A percentile compares a stretch with the other conserved stretches of the same genome.
Evolutionary conservation across 1,140 invertebrate species (phyloP).

Genomic region (Acyrthosiphon pisum): DNA sequence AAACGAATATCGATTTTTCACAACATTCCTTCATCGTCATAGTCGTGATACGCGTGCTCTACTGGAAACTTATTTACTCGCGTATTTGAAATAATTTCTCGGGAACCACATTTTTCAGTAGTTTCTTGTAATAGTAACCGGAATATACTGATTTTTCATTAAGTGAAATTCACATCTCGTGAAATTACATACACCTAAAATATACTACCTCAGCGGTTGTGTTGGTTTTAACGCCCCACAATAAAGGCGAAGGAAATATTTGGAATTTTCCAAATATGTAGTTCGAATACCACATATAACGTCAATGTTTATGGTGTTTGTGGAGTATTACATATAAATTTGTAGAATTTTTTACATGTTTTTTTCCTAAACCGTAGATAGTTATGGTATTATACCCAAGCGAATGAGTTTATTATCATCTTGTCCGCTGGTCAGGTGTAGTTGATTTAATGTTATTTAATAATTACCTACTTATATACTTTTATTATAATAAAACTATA

Average conservation of each 20-base stretch:
- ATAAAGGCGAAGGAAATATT: not conserved
- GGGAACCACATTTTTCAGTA: not conserved
- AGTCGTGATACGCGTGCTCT: not conserved
- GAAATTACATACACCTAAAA: not conserved
- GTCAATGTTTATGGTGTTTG: not conserved
- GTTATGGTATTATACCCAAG: not conserved
- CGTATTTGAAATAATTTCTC: conserved; percentile 33
- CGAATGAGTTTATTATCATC: not conserved
- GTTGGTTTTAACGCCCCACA: not conserved
- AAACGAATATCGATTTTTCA: conserved; percentile 20
- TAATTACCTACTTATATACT: not conserved
- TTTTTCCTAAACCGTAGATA: not conserved
- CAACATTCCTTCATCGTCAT: not conserved
- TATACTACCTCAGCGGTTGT: not conserved
- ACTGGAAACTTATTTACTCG: not conserved
- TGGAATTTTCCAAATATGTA: not conserved
- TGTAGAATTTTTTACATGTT: not conserved
- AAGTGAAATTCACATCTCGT: conserved; percentile 11
- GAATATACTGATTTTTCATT: not conserved
- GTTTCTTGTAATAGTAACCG: not conserved
- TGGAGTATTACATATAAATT: not conserved
- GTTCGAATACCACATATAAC: not conserved
- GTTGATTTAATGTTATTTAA: not conserved
- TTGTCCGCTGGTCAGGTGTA: not conserved
- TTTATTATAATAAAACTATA: not conserved